These are phyloP conservation scores for Drosophila triauraria DNA, from an alignment of 1,140 invertebrate species.

Conservation along the genomic window DNA sequence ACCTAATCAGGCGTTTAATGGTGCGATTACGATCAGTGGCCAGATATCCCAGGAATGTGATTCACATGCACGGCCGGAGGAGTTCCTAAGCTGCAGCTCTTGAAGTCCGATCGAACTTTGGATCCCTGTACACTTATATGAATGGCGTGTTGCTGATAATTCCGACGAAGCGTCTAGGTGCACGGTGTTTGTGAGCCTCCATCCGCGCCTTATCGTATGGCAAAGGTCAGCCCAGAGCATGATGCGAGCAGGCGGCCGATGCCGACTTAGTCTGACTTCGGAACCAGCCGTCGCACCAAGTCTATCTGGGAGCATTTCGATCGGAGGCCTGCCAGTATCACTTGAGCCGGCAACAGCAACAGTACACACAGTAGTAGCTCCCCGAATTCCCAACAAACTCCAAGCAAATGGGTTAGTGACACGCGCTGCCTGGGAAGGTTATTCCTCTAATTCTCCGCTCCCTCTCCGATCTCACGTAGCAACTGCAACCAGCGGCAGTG, in stretches of 20 bases:
- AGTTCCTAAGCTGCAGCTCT: constrained; percentile 57
- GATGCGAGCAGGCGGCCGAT: constrained; percentile 22
- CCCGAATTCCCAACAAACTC: background rate
- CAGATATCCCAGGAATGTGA: constrained; percentile 46
- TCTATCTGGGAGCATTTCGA: constrained; percentile 31
- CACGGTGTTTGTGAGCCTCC: constrained; percentile 35
- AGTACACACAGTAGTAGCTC: constrained; percentile 10
- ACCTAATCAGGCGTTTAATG: constrained; percentile 33
- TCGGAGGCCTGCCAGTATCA: constrained; percentile 31
- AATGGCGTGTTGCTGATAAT: constrained; percentile 72
- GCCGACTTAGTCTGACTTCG: constrained; percentile 57
- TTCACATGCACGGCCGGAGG: constrained; percentile 48
- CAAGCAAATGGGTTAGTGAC: constrained; percentile 60
- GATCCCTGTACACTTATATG: constrained; percentile 34
- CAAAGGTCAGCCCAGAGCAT: constrained; percentile 65
- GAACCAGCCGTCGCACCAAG: constrained; percentile 19
- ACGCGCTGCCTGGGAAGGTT: background rate
- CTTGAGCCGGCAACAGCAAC: constrained; percentile 38
- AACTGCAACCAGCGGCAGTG: constrained; percentile 66
- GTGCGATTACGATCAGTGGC: constrained; percentile 29
- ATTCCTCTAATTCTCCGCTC: constrained; percentile 7
- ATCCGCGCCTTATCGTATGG: constrained; percentile 48
- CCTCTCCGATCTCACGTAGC: constrained; percentile 23
- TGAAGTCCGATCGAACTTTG: constrained; percentile 57
- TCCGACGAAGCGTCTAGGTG: constrained; percentile 42